phyloP scores from a whole-genome alignment of 1,140 invertebrate species.

The Aradophagus sp. region DNA sequence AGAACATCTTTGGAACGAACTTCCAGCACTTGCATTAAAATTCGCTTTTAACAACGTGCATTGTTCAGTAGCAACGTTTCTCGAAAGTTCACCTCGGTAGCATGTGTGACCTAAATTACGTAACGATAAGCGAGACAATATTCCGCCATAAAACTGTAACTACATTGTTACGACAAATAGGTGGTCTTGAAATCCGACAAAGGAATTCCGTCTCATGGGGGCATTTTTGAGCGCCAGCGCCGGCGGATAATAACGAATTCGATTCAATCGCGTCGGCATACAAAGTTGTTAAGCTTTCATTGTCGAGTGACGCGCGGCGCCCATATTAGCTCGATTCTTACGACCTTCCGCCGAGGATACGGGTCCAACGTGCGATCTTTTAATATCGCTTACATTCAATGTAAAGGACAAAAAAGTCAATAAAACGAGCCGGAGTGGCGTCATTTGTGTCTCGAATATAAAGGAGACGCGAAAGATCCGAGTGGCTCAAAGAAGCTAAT shows the following conservation, averaged over 20 bases:
- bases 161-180: conserved; percentile 45
- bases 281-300: conserved; percentile 52
- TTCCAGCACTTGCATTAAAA: background rate
- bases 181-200: conserved; percentile 37
- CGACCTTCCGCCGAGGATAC: conserved; percentile 45
- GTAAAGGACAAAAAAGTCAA: conserved; percentile 26
- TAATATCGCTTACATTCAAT: conserved; percentile 33
- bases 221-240: conserved; percentile 50
- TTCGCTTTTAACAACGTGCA: too few species aligned
- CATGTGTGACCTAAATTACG: conserved; percentile 26
- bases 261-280: conserved; percentile 44
- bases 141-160: conserved; percentile 39
- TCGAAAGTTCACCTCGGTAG: background rate
- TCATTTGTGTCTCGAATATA: too few species aligned
- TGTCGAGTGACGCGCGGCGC: conserved; percentile 43
- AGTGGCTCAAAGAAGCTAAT: too few species aligned
- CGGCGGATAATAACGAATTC: conserved; percentile 42
- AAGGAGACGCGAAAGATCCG: too few species aligned
- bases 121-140: conserved; percentile 35
- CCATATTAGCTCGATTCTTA: conserved; percentile 53
- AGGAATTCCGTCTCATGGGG: conserved; percentile 44
- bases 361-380: conserved; percentile 56
- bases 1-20: too few species aligned
- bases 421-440: too few species aligned
- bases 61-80: too few species aligned